Evolutionary conservation across 2,797 vertebrate species (phyloP), one percentile per base, ranked within the genome.

Genomic region (Aselliscus stoliczkanus): DNA sequence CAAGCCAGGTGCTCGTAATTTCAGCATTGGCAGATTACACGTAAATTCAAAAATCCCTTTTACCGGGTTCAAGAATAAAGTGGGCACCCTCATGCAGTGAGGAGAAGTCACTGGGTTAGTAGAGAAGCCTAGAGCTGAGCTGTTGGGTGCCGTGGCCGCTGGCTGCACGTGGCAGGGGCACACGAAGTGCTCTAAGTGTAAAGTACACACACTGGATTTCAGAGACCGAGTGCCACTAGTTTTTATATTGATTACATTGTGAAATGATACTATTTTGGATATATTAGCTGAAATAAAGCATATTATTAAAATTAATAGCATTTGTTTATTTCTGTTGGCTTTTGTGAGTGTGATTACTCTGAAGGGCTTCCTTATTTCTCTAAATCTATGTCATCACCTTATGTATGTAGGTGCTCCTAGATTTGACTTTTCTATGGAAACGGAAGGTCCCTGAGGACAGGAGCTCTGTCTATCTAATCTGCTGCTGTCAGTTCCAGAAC

Each of bases 1-100:
- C 98, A 97, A 96, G 88, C 93, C 88, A 77, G 92, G 97, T 97
- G 97, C 98, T 98, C 90, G 97, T 98, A 96, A 98, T 97, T 96
- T 98, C 47, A 95, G 91, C 95, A 96, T 97, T 88, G 79, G 97
- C 88, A 97, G 97, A 98, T 97, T 97, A 93, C 86, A 91, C 96
- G 97, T 95, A 97, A 97, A 95, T 98, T 37, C 94, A 90, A 97
- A 98, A 97, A 93, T 96, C 84, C 93, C 95, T 97, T 94, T 56
- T 93, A 84, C 89, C 80, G 81, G 67, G 73, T 93, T 97, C 95
- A 96, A 97, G 94, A 87, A 88, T 29, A 62, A 79, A 89, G 67
- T 88, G 75, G 85, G 62, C 75, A 76, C 73, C 2, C 0, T 76
- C 82, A 4, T 2, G 27, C 37, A 47, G n/a, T 20, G n/a, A 70